Base-by-base conservation (phyloP, 92 coral and sea anemone genomes). In the Palythoa grandiflora region DNA sequence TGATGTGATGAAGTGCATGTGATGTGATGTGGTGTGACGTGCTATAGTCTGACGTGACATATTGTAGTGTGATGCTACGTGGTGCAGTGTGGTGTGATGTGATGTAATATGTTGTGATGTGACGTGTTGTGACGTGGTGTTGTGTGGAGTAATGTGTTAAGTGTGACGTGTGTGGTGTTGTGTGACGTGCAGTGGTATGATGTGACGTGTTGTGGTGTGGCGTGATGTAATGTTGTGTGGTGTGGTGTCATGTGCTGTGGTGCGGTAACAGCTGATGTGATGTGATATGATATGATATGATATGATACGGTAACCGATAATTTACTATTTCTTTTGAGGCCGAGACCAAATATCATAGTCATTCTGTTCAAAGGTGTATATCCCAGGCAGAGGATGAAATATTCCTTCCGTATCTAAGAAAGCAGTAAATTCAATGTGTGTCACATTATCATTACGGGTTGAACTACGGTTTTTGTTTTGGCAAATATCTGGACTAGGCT, bases 281-380 rank as follows among this genome's bases (percentile, higher is more conserved):
- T 1, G 65, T 59, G 6, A 59, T 59, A 1, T 59, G 65, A 59
- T 59, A 13, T 59, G 6, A 59, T n/a, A n/a, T 59, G 65, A 59
- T 59, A 6, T 55, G 17, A 55, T 11, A 57, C 16, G 12, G 65
- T 13, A 55, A 15, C 61, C 11, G 60, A 8, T 44, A 6, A 11
- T 15, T 55, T 15, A 55, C 17, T 3, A 55, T 6, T 55, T 11
- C 9, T 63, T 63, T n/a, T 63, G 70, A 2, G 70, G 38, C 75
- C 94, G 63, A 20, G 94, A 91, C 94, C 94, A 91, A 50, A 91
- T 83, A 61, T 91, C 89, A 63, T 91, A 91, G 79, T 91, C 94
- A 3, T 75, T 79, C 7, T 85, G 65, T 6, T 86, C 89, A 38
- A 91, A 71, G 16, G 89, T 91, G 79, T 78, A 91, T 13, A 91